Evolutionary conservation across 1,140 invertebrate species (phyloP), one percentile per base, ranked within the genome.

Genomic region (Lordiphosa clarofinis): DNA sequence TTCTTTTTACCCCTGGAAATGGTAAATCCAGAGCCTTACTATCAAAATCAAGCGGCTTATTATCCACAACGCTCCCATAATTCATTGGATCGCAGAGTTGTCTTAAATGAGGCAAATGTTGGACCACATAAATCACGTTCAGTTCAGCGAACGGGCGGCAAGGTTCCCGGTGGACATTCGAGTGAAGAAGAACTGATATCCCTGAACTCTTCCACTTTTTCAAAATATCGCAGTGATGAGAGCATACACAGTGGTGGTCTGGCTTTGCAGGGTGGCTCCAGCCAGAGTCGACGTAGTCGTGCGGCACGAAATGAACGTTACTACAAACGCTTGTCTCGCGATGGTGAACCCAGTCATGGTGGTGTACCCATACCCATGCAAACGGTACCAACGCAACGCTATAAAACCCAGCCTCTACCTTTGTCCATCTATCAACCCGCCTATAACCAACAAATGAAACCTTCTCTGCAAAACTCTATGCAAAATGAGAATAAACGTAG

Each of bases 291-390:
- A 11, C 89, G 89, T 53, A 91, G 92, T 19, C 90, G 94, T 49
- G 92, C 92, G 12, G 94, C 94, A 0, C 90, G 95, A 66, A 95
- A 94, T 43, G 95, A 96, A 87, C 90, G 95, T 28, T 95, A 95
- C 71, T 92, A 94, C 42, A 94, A 94, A 76, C 90, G 95, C 31
- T 89, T 94, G 44, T 94, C 93, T 3, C 90, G 92, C 35, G 94
- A 95, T 56, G 93, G 91, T 13, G 90, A 91, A 54, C 73, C 91
- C 2, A 92, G 91, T 56, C 91, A 91, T 72, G 92, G 92, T 76
- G 91, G 91, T 24, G 91, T 74, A 15, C 74, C 79, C 0, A 43
- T n/a, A 1, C 54, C 61, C 4, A n/a, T 12, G 1, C 56, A 33
- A 15, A 55, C 44, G 4, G 54, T 38, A 4, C 65, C 68, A 1